Conservation (phyloP, 2,888 invertebrate genomes). For the Mimumesa dahlbomi region DNA sequence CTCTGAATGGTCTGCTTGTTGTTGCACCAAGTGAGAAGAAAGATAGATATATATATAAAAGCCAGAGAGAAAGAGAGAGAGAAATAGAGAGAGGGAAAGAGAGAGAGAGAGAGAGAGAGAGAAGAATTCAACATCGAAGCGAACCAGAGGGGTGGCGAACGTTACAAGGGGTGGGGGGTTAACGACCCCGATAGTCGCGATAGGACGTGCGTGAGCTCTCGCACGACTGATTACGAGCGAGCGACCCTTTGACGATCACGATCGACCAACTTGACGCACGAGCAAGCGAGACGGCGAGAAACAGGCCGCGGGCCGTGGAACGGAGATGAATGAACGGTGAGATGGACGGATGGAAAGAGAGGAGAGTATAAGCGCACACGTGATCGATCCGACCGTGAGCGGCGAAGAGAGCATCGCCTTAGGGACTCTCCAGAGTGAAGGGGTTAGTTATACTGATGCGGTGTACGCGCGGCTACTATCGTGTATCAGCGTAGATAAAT, state of each 20-base stretch:
- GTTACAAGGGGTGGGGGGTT: constrained; percentile 58
- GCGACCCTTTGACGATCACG: constrained; percentile 73
- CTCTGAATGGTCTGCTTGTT: constrained; percentile 58
- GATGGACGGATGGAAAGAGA: constrained; percentile 21
- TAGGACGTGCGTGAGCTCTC: constrained; percentile 72
- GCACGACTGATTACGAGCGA: constrained; percentile 71
- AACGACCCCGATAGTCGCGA: constrained; percentile 71
- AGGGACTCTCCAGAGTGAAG: constrained; percentile 62
- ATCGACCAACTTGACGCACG: constrained; percentile 65
- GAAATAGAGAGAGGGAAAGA: background rate
- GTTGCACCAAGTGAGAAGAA: constrained; percentile 48
- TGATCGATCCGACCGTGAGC: constrained; percentile 67
- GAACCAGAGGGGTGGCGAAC: constrained; percentile 18
- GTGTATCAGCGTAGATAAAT: constrained; percentile 67
- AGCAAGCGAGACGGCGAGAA: constrained; percentile 44
- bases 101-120: background rate
- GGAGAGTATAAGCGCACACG: constrained; percentile 46
- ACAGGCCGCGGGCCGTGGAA: constrained; percentile 3
- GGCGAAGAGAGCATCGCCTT: constrained; percentile 71
- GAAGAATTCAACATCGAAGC: constrained; percentile 27
- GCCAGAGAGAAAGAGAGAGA: background rate
- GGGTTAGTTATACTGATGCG: constrained; percentile 65
- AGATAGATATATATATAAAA: no score
- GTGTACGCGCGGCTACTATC: constrained; percentile 65
- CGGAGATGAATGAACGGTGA: background rate